Percentiles rank a stretch among this genome's conserved stretches.
These are phyloP conservation scores for Eolophus roseicapilla DNA, from an alignment of 2,113 vertebrate genomes.

Conservation along the genomic window DNA sequence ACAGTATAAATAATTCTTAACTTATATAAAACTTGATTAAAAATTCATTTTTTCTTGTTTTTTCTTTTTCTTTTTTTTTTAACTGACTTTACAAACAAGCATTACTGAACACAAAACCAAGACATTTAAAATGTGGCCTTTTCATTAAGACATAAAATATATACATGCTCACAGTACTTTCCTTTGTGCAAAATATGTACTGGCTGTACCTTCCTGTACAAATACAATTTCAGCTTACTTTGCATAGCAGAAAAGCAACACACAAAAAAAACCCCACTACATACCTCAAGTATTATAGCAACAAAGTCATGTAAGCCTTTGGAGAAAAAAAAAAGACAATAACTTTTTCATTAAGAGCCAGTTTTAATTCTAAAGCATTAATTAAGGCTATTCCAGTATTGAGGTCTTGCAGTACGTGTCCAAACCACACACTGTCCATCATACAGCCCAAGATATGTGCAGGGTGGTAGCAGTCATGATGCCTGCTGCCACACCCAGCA, in stretches of 20 bases:
- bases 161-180: slow-evolving; percentile 67
- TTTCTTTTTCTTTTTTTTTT: background rate
- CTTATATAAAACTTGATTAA: slow-evolving; percentile 75
- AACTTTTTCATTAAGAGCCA: slow-evolving; percentile 46
- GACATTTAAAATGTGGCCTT: slow-evolving; percentile 37
- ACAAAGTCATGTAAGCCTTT: background rate
- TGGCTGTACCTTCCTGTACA: slow-evolving; percentile 36
- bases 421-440: slow-evolving; percentile 5
- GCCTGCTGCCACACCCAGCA: background rate
- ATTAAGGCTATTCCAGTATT: slow-evolving; percentile 52
- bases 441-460: background rate
- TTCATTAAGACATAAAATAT: slow-evolving; percentile 61
- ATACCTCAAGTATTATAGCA: background rate
- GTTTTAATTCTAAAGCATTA: background rate
- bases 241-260: slow-evolving; percentile 63
- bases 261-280: background rate
- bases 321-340: background rate
- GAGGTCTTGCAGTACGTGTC: slow-evolving; percentile 24
- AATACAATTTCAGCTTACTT: slow-evolving; percentile 48
- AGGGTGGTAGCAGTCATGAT: background rate
- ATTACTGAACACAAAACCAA: slow-evolving; percentile 39
- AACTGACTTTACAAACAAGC: slow-evolving; percentile 67
- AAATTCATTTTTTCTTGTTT: background rate
- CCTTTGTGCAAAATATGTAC: slow-evolving; percentile 67
- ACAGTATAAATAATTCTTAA: slow-evolving; percentile 80